phyloP scores from a whole-genome alignment of 2,113 vertebrate species.

The Leptobrachium ailaonicum region DNA sequence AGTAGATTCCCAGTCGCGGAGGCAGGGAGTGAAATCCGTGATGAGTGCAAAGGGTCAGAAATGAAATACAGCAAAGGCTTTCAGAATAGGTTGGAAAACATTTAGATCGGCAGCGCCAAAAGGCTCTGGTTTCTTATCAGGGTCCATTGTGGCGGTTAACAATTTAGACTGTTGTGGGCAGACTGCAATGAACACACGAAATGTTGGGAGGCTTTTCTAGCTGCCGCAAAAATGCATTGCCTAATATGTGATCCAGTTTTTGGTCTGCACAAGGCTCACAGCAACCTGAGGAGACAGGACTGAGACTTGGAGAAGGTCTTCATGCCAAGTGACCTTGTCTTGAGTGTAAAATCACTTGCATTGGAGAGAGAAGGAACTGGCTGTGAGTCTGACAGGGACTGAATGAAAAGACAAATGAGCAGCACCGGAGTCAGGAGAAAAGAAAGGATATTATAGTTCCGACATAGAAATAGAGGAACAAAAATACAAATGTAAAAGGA shows the following conservation, averaged over 20 bases:
- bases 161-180: neutral
- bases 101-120: neutral
- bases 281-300: neutral
- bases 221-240: neutral
- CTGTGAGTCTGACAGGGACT: no score
- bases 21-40: neutral
- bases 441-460: no score
- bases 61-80: neutral
- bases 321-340: neutral
- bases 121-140: neutral
- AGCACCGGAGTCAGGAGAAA: no score
- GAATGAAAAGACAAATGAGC: no score
- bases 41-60: neutral
- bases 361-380: no score
- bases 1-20: neutral
- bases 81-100: neutral
- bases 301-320: neutral
- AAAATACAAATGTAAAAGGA: no score
- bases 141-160: neutral
- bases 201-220: neutral
- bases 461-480: no score
- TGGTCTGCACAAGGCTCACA: neutral
- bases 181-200: neutral
- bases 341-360: no score
- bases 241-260: neutral